These are phyloP conservation scores for Fregetta grallaria DNA, from an alignment of 2,113 vertebrate species.

Conservation along the genomic window DNA sequence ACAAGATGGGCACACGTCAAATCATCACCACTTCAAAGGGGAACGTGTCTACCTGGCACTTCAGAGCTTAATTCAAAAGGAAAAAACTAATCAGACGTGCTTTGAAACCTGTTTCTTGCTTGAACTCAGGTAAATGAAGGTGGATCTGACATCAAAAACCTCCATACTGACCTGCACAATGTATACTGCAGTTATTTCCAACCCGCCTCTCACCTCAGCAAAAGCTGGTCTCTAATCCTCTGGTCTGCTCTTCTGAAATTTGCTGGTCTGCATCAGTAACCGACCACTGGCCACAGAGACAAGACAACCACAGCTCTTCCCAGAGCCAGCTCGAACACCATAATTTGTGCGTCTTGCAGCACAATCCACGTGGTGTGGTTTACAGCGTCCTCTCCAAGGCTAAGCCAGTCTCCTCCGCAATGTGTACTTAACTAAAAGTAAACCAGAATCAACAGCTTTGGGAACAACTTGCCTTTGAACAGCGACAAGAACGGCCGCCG, in stretches of 20 bases:
- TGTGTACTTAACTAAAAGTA: constrained; percentile 9
- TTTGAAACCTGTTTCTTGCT: not conserved
- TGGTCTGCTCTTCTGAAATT: not conserved
- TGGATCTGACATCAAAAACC: not conserved
- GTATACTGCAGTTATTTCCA: not conserved
- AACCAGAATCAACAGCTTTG: not conserved
- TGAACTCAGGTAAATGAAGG: not conserved
- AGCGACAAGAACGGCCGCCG: not conserved
- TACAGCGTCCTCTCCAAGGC: not conserved
- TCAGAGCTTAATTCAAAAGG: not conserved
- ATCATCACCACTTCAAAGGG: not conserved
- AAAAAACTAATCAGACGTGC: not conserved
- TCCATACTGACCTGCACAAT: not conserved
- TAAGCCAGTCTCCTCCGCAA: not conserved
- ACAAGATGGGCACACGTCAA: not conserved
- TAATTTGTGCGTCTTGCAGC: not conserved
- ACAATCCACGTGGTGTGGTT: not conserved
- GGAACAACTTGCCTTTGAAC: constrained; percentile 15
- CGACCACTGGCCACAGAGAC: not conserved
- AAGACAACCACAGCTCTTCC: not conserved
- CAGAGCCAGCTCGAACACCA: not conserved
- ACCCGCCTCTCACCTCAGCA: not conserved
- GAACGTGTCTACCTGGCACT: not conserved
- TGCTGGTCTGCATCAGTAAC: not conserved
- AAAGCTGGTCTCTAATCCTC: not conserved